Conservation (phyloP, 2,113 vertebrate genomes). For the Ginglymostoma cirratum region DNA sequence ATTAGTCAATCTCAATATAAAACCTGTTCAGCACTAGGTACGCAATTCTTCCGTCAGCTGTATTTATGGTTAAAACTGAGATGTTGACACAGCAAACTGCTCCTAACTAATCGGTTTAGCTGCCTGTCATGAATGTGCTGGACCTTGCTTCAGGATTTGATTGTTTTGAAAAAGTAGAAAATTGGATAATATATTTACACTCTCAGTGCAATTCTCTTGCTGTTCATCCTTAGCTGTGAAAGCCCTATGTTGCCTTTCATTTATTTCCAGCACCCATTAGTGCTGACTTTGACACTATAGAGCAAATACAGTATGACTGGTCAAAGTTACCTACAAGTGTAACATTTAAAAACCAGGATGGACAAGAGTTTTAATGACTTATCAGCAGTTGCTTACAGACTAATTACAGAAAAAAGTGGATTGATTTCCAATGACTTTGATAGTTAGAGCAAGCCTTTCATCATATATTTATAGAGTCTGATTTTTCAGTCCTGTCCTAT, state of each 20-base stretch:
- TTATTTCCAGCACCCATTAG: not conserved
- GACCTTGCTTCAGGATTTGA: conserved; percentile 2
- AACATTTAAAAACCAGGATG: not conserved
- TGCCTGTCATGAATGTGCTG: not conserved
- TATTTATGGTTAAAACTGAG: not conserved
- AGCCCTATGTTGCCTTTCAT: not conserved
- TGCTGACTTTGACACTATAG: not conserved
- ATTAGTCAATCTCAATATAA: not conserved
- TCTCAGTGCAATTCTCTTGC: not conserved
- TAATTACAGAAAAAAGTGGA: not conserved
- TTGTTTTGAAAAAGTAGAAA: conserved; percentile 13
- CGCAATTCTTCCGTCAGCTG: not conserved
- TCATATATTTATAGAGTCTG: not conserved
- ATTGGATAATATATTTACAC: conserved; percentile 2
- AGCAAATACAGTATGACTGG: not conserved
- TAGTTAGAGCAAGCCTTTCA: not conserved
- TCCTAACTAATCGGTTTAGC: not conserved
- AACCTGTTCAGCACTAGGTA: not conserved
- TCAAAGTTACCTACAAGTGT: not conserved
- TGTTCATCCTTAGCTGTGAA: not conserved
- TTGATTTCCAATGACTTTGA: not conserved
- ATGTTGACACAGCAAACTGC: not conserved
- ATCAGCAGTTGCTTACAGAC: not conserved
- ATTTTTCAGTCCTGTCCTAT: not conserved
- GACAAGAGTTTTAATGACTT: not conserved